Conservation (phyloP, 2,113 vertebrate genomes). For the Zosterops borbonicus region DNA sequence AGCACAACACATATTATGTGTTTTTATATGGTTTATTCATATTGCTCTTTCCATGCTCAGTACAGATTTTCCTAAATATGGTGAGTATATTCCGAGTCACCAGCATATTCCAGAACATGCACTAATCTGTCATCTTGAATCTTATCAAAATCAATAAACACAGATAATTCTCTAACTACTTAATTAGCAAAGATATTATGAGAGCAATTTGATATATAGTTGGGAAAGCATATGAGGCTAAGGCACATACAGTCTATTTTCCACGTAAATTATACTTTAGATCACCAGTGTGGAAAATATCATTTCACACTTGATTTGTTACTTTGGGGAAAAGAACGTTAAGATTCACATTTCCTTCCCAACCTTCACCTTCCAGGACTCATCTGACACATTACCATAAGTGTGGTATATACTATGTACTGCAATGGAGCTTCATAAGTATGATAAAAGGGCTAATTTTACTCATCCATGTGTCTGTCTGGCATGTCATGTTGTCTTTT, state of each 20-base stretch:
- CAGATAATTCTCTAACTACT: background rate
- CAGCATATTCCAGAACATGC: background rate
- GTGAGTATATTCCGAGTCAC: background rate
- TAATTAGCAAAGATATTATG: constrained; percentile 32
- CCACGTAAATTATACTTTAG: constrained; percentile 59
- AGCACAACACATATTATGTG: background rate
- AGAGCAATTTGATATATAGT: background rate
- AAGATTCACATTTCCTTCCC: constrained; percentile 18
- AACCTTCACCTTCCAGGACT: background rate
- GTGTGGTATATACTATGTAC: background rate
- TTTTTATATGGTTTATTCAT: background rate
- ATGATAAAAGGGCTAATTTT: background rate
- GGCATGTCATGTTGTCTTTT: background rate
- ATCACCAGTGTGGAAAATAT: constrained; percentile 56
- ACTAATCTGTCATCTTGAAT: background rate
- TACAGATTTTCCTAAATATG: background rate
- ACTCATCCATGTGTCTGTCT: background rate
- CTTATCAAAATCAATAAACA: constrained; percentile 6
- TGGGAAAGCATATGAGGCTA: background rate
- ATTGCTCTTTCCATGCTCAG: background rate
- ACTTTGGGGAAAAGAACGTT: constrained; percentile 27
- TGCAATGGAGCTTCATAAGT: background rate
- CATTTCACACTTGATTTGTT: constrained; percentile 45
- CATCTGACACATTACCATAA: background rate
- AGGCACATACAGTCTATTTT: background rate